Conservation (phyloP, 2,888 invertebrate species). For the Rapana venosa region DNA sequence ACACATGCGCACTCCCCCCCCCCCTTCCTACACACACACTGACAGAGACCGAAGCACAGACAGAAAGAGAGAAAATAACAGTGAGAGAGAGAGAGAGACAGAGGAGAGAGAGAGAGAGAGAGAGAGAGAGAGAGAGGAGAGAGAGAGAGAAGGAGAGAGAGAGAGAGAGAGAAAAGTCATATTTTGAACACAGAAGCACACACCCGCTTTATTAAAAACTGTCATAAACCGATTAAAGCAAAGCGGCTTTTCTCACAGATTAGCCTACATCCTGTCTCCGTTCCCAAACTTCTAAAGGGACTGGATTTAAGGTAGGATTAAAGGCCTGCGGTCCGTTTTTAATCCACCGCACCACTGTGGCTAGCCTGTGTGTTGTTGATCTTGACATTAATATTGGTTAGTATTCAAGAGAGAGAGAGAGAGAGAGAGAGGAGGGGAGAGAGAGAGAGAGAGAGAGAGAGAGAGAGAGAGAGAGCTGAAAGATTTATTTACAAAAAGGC, state of each 20-base stretch:
- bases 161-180: not conserved
- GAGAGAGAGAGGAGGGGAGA: not conserved
- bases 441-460: not conserved
- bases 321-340: not conserved
- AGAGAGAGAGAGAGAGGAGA: not conserved
- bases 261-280: too few relatives aligned
- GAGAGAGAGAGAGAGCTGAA: not conserved
- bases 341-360: too few relatives aligned
- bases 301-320: not conserved
- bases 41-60: not conserved
- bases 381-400: not conserved
- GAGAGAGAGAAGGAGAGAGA: not conserved
- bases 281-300: not conserved
- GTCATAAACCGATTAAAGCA: too few relatives aligned
- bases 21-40: not conserved
- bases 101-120: not conserved
- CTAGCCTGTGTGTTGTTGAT: not conserved
- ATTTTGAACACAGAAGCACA: not conserved
- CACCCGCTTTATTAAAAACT: not conserved
- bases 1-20: not conserved
- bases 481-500: too few relatives aligned
- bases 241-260: too few relatives aligned
- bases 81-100: not conserved
- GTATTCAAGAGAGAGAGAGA: not conserved
- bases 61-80: not conserved